Base-by-base conservation (phyloP, 2,888 invertebrate species). In the Gastrophysa polygoni region DNA sequence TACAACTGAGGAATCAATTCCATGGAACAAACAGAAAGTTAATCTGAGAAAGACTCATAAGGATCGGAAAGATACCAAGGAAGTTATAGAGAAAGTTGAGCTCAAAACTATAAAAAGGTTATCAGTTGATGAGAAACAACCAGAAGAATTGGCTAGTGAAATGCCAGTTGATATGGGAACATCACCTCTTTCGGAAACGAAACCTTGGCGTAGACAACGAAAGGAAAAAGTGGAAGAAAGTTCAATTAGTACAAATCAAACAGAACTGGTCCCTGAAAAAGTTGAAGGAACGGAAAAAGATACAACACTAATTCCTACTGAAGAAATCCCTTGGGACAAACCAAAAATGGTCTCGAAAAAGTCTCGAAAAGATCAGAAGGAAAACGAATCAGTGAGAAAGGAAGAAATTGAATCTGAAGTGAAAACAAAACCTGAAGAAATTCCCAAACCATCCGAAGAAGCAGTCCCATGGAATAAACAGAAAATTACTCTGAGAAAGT, bases 21-120 rank as follows among this genome's bases (percentile, higher is more conserved):
- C 86, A n/a, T 86, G 86, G 87, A 90, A 86, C 6, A 85, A 89
- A 73, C 88, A 90, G 78, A 83, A 84, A 66, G 82, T 86, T 11
- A 80, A 77, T 44, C 72, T 87, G 20, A 87, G 85, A 62, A 80
- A 75, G 63, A 70, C 82, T 0, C 77, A 75, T 60, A 73, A 76
- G 14, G 77, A 79, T 32, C 76, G 68, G 54, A 82, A 82, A 69
- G 78, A 80, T 63, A 68, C 58, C 20, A 68, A 66, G 61, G 72
- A 71, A 59, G 65, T 44, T 11, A 7, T 70, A 17, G 70, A 71
- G 57, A 66, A 71, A 20, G 70, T 74, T 49, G 54, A 64, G 55
- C 58, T 74, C 21, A 72, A 73, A 65, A 70, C 72, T 16, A 17
- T 65, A 16, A 63, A 59, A 14, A 61, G 57, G 38, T 21, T 14